Conservation (phyloP, 1,140 invertebrate genomes). For the Tenebrio molitor region DNA sequence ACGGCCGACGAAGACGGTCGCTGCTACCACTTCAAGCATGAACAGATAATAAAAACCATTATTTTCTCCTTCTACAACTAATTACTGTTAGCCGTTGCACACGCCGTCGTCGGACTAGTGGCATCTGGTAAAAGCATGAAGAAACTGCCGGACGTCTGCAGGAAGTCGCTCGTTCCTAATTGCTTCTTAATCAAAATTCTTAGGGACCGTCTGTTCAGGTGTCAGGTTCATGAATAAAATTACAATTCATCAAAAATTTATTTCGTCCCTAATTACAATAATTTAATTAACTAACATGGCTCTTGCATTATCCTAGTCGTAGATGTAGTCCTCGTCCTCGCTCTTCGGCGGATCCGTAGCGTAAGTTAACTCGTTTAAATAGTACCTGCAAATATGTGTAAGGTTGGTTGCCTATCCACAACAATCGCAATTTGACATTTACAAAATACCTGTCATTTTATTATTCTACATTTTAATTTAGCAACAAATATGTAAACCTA, state of each 20-base stretch:
- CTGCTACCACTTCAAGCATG: constrained; percentile 18
- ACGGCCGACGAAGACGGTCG: constrained; percentile 13
- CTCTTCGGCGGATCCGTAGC: constrained; percentile 71
- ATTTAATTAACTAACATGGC: not conserved
- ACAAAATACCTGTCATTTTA: too few species aligned
- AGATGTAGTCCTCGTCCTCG: constrained; percentile 59
- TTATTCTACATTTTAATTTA: too few species aligned
- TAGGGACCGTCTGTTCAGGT: too few species aligned
- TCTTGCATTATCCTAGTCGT: not conserved
- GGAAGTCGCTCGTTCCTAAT: too few species aligned
- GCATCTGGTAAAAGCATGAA: constrained; percentile 12
- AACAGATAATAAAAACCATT: constrained; percentile 11
- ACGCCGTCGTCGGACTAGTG: constrained; percentile 5
- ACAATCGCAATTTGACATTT: too few species aligned
- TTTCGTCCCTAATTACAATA: constrained; percentile 12
- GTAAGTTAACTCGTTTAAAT: constrained; percentile 73
- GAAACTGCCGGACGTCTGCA: constrained; percentile 24
- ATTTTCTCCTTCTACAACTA: constrained; percentile 24
- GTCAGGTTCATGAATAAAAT: too few species aligned
- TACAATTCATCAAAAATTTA: too few species aligned
- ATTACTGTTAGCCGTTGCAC: constrained; percentile 18
- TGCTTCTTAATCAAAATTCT: too few species aligned
- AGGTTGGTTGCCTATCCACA: constrained; percentile 4
- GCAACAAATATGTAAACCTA: too few species aligned
- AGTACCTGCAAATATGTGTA: constrained; percentile 68